Evolutionary conservation across 37 sponge, comb jelly and placozoan genomes (phyloP).

Genomic region (Spongilla lacustris): DNA sequence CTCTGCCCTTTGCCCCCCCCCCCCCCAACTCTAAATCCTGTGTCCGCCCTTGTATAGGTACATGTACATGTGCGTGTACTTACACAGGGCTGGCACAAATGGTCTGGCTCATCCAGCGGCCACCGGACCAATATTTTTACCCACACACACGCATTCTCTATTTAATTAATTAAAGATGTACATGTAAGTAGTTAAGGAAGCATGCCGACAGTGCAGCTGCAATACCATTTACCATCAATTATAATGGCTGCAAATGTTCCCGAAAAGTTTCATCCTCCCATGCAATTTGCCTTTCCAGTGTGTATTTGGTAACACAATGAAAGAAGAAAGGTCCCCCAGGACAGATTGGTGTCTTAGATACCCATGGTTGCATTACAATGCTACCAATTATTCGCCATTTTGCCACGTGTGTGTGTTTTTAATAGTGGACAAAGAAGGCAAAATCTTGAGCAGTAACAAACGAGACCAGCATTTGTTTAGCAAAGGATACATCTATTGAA

Average conservation of each 20-base stretch:
- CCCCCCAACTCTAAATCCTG: no score
- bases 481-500: conserved; percentile 78
- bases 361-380: not conserved
- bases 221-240: not conserved
- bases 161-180: not conserved
- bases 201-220: no score
- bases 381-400: conserved; percentile 16
- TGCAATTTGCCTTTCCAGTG: not conserved
- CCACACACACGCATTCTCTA: not conserved
- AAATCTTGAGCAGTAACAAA: conserved; percentile 55
- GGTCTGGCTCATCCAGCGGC: no score
- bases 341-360: not conserved
- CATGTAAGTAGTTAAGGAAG: not conserved
- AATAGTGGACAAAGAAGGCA: conserved; percentile 34
- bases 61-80: no score
- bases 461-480: conserved; percentile 69
- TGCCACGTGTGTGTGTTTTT: conserved; percentile 62
- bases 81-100: no score
- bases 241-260: not conserved
- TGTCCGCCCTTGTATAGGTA: no score
- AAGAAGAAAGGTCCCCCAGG: not conserved
- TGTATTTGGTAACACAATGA: not conserved
- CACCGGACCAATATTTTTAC: not conserved
- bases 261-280: conserved; percentile 1
- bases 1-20: no score